Percentiles rank a stretch among this genome's conserved stretches.
Conservation (phyloP, 2,888 invertebrate species). For the Pristionchus arcanus region DNA sequence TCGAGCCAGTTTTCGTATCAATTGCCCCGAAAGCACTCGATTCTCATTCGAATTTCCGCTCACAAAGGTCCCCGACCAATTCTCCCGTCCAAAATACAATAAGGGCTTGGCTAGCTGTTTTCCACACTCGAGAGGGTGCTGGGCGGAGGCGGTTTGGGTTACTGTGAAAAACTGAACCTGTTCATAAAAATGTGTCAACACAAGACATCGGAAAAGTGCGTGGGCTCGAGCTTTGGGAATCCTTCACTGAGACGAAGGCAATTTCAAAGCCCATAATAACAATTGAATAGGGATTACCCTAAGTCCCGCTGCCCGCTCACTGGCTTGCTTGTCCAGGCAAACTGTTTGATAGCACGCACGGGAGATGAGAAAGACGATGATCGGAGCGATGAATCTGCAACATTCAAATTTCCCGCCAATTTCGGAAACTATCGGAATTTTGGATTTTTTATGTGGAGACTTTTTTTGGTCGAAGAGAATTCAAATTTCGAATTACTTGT, state of each 20-base stretch:
- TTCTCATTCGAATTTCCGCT: not conserved
- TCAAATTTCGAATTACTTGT: slow-evolving; percentile 67
- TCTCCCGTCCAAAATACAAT: not conserved
- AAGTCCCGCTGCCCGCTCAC: slow-evolving; percentile 75
- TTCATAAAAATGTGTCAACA: not conserved
- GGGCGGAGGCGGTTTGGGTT: not conserved
- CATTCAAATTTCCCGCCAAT: not conserved
- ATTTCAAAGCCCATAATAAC: not conserved
- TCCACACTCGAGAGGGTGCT: not conserved
- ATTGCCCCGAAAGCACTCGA: not conserved
- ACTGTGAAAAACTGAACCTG: not conserved
- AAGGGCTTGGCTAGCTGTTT: not conserved
- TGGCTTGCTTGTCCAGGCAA: slow-evolving; percentile 73
- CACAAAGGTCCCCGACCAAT: not conserved
- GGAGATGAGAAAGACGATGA: slow-evolving; percentile 77
- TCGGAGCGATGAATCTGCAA: slow-evolving; percentile 75
- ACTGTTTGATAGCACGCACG: slow-evolving; percentile 78
- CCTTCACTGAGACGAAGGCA: not conserved
- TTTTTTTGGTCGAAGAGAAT: not conserved
- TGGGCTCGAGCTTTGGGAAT: not conserved
- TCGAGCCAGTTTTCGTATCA: not conserved
- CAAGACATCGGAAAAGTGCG: not conserved
- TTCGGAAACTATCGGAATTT: not conserved
- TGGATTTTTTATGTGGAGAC: not conserved
- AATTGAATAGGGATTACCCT: slow-evolving; percentile 63